Conservation (phyloP, 2,113 vertebrate genomes). For the Hoplias malabaricus region DNA sequence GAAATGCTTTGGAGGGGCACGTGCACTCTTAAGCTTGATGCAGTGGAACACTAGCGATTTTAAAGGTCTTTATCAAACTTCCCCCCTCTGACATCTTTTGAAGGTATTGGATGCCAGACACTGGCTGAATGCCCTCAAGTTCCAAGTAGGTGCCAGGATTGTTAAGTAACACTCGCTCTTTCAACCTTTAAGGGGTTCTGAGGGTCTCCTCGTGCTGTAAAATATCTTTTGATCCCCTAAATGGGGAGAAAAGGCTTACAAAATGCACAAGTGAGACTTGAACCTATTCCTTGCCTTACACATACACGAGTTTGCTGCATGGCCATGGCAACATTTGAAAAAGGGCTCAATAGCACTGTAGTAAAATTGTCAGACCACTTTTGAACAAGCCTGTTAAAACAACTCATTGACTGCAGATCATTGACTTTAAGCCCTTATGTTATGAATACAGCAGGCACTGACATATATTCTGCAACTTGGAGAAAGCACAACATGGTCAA, state of each 20-base stretch:
- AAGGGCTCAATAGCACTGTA: conserved; percentile 7
- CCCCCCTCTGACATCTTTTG: not conserved
- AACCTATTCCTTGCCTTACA: conserved; percentile 71
- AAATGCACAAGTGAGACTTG: conserved; percentile 67
- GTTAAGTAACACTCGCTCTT: not conserved
- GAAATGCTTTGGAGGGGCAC: conserved; percentile 51
- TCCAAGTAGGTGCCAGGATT: not conserved
- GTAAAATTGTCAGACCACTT: conserved; percentile 55
- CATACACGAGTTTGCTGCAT: conserved; percentile 40
- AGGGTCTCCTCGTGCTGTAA: conserved; percentile 22
- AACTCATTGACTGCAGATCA: not conserved
- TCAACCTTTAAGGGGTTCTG: not conserved
- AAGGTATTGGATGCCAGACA: not conserved
- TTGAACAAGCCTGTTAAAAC: conserved; percentile 59
- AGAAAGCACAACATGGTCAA: conserved; percentile 64
- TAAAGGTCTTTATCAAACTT: not conserved
- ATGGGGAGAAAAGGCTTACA: conserved; percentile 39
- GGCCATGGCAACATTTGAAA: conserved; percentile 55
- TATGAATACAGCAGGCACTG: not conserved
- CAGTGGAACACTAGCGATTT: conserved; percentile 47
- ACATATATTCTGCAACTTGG: conserved; percentile 56
- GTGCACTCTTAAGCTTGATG: conserved; percentile 40
- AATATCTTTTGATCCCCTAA: not conserved
- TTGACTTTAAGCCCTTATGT: conserved; percentile 19
- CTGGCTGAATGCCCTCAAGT: conserved; percentile 40